Conservation (phyloP, 2,797 vertebrate species). For the Dermochelys coriacea region DNA sequence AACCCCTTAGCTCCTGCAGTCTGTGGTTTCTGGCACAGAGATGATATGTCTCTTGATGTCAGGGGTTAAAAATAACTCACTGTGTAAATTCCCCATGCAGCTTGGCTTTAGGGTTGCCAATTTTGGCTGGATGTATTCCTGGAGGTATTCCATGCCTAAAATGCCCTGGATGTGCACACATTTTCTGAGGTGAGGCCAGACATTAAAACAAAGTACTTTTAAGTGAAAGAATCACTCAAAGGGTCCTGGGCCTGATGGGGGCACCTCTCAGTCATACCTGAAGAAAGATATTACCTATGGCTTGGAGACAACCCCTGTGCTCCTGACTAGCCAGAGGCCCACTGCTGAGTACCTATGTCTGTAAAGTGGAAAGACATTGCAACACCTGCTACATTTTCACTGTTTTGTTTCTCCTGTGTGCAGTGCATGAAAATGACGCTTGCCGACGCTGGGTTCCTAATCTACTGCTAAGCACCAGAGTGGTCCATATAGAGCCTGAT, state of each 20-base stretch:
- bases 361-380: background rate
- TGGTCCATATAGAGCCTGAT: background rate
- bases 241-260: background rate
- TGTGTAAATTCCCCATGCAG: background rate
- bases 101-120: background rate
- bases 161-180: background rate
- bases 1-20: background rate
- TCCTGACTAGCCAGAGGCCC: background rate
- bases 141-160: background rate
- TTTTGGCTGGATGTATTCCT: too few species aligned
- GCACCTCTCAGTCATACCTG: background rate
- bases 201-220: background rate
- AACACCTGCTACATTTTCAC: background rate
- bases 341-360: background rate
- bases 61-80: background rate
- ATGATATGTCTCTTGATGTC: background rate
- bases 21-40: slow-evolving; percentile 29
- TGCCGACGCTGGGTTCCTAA: background rate
- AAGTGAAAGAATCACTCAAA: background rate
- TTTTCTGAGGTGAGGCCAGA: background rate
- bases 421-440: background rate
- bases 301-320: background rate
- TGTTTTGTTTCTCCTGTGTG: background rate
- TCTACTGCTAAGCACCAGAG: background rate
- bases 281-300: background rate